Percentiles rank a stretch among this genome's conserved stretches.
phyloP scores from a whole-genome alignment of 2,888 invertebrate species.

The Anorthoa munda region DNA sequence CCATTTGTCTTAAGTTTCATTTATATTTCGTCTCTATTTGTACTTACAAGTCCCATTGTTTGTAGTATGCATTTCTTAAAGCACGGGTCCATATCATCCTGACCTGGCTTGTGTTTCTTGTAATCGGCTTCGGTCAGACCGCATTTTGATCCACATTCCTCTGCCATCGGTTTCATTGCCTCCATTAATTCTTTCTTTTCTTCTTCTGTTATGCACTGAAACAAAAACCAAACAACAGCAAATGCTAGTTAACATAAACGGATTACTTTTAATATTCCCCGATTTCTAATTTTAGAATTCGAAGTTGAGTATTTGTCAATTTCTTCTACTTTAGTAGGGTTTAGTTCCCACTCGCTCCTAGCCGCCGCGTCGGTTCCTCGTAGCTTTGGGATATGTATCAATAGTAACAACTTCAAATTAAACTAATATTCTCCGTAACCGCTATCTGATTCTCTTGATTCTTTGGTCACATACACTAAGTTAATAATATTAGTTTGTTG shows the following conservation, averaged over 20 bases:
- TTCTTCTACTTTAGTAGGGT: too few species aligned
- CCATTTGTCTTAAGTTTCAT: neutral
- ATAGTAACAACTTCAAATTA: neutral
- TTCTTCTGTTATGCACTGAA: conserved; percentile 37
- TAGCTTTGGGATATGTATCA: neutral
- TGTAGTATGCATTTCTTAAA: conserved; percentile 54
- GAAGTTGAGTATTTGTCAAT: too few species aligned
- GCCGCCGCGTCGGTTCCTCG: too few species aligned
- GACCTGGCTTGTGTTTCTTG: neutral
- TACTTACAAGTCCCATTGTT: conserved; percentile 50
- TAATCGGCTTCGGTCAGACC: conserved; percentile 28
- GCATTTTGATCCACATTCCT: conserved; percentile 31
- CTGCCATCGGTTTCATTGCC: conserved; percentile 13
- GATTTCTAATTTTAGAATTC: too few species aligned
- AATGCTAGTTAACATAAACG: neutral
- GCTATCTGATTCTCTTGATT: neutral
- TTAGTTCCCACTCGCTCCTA: too few species aligned
- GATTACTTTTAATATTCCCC: neutral
- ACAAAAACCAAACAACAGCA: neutral
- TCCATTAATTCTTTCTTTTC: conserved; percentile 14
- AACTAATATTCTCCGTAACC: neutral
- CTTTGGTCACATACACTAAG: too few species aligned
- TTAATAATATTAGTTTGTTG: neutral
- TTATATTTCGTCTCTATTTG: neutral
- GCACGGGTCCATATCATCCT: conserved; percentile 28